Evolutionary conservation across 2,888 invertebrate genomes (phyloP).

Genomic region (Cabera pusaria): DNA sequence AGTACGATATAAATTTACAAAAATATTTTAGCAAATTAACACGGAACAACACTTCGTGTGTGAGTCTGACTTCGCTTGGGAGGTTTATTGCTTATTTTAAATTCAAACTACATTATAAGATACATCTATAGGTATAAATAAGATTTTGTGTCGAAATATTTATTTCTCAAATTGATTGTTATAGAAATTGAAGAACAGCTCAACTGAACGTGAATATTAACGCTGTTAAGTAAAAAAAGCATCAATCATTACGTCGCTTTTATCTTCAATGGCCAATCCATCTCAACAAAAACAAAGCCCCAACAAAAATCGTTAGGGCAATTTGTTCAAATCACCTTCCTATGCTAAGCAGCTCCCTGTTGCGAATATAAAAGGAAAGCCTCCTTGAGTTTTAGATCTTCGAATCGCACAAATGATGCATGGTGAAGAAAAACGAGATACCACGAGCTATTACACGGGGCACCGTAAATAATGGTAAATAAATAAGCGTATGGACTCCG

Average conservation of each 20-base stretch:
- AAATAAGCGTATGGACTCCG: slow-evolving; percentile 72
- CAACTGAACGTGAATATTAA: no score
- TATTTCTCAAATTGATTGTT: no score
- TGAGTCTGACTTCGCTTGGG: no score
- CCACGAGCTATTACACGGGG: slow-evolving; percentile 69
- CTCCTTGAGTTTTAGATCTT: slow-evolving; percentile 54
- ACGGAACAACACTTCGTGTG: no score
- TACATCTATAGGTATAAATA: no score
- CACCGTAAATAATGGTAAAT: slow-evolving; percentile 80
- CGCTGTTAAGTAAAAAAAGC: not conserved
- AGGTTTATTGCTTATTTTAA: no score
- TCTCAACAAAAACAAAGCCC: slow-evolving; percentile 61
- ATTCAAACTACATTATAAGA: no score
- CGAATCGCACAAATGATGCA: slow-evolving; percentile 67
- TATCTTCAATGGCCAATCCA: slow-evolving; percentile 45
- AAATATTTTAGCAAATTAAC: no score
- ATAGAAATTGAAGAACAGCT: no score
- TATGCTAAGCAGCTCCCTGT: slow-evolving; percentile 72
- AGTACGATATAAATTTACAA: no score
- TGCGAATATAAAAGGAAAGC: slow-evolving; percentile 57
- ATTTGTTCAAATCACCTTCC: slow-evolving; percentile 78
- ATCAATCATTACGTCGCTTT: slow-evolving; percentile 5
- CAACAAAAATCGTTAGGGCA: slow-evolving; percentile 73
- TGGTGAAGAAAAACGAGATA: slow-evolving; percentile 71
- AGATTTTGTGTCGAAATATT: no score